These are phyloP conservation scores for Scyliorhinus canicula DNA, from an alignment of 2,797 vertebrate genomes.

Conservation along the genomic window DNA sequence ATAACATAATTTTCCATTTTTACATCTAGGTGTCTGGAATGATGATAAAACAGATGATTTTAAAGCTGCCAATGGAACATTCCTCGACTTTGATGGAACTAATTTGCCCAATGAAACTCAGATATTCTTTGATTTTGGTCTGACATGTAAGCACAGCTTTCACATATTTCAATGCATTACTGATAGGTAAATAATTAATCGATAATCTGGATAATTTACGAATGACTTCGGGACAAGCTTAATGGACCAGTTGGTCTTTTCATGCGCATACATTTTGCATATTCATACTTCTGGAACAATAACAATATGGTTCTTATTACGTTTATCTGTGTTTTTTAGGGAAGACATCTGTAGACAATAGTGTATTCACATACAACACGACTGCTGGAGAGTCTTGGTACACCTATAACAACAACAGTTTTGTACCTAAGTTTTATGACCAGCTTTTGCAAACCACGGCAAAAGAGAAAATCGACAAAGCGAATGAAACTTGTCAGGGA, in stretches of 20 bases:
- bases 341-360: slow-evolving; percentile 41
- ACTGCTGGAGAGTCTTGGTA: slow-evolving; percentile 42
- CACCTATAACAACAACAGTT: slow-evolving; percentile 45
- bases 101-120: slow-evolving; percentile 42
- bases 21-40: slow-evolving; percentile 43
- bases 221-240: background rate
- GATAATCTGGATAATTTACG: background rate
- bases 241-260: background rate
- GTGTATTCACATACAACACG: slow-evolving; percentile 42
- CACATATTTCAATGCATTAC: background rate
- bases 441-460: slow-evolving; percentile 39
- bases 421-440: slow-evolving; percentile 45
- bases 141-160: slow-evolving; percentile 44
- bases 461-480: slow-evolving; percentile 27
- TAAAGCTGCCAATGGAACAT: slow-evolving; percentile 41
- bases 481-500: slow-evolving; percentile 44
- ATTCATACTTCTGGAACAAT: background rate
- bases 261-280: background rate
- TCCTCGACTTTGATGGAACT: slow-evolving; percentile 40
- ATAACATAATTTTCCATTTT: background rate
- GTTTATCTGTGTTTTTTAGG: slow-evolving; percentile 36
- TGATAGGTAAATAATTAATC: background rate
- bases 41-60: slow-evolving; percentile 44
- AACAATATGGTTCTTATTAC: background rate
- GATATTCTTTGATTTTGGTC: slow-evolving; percentile 44